Base-by-base conservation (phyloP, 2,888 invertebrate species). In the Eupithecia insigniata region DNA sequence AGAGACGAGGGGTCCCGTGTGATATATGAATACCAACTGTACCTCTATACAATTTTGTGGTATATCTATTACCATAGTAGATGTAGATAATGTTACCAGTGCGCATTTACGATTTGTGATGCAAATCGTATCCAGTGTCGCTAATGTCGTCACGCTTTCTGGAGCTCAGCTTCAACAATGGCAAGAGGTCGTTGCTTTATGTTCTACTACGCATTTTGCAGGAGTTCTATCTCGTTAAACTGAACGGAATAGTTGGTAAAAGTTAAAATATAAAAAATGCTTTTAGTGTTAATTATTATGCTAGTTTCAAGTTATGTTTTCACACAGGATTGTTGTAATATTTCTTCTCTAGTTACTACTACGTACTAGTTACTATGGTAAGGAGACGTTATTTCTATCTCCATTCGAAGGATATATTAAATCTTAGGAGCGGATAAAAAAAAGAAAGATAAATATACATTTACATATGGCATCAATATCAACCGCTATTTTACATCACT, bases 121-220 rank as follows among this genome's bases (percentile, higher is more conserved):
- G 74, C 74, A 76, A 72, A 76, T 76, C 67, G 67, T 30, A 66
- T 62, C 69, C 67, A 66, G 70, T 72, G 72, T 71, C 74, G 65
- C 46, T 69, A 73, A 43, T 66, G 71, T 43, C 64, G 75, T 77
- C 66, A 75, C 74, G 77, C 73, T 77, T 74, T 75, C 75, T 72
- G 73, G 62, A 72, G 69, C 70, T 30, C 36, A 16, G 43, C 66
- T 51, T 34, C 46, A 67, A 67, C 64, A 64, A 64, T 64, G 64
- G 62, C 55, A 60, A 16, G 30, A 34, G 62, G 64, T 39, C 64
- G 36, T 32, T 55, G 55, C 22, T 55, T 26, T 55, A 55, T 55
- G 14, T 26, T 26, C 55, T 26, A 14, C 55, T 14, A 55, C 55
- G 55, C 55, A 55, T 55, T 26, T 55, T 55, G 51, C 26, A 1